These are phyloP conservation scores for Leptopilina drosophilae DNA, from an alignment of 2,888 invertebrate species.

Conservation along the genomic window DNA sequence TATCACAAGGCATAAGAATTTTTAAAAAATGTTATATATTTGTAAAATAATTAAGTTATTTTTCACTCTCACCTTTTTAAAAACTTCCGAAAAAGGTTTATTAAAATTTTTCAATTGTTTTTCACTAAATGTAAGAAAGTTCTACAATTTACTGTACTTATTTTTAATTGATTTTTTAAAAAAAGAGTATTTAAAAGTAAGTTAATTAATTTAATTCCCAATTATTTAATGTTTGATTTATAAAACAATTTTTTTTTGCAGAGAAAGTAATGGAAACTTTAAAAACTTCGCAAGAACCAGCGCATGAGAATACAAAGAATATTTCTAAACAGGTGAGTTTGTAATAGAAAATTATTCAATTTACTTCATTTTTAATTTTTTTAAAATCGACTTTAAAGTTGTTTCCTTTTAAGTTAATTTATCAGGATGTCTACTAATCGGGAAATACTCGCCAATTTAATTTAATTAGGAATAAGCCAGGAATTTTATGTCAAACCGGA, in stretches of 20 bases:
- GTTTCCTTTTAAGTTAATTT: not conserved
- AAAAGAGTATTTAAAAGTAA: not conserved
- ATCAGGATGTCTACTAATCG: no score
- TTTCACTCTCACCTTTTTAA: no score
- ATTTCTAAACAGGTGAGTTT: constrained; percentile 1
- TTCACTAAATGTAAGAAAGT: no score
- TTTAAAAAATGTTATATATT: no score
- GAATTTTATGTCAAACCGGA: no score
- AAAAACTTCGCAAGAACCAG: not conserved
- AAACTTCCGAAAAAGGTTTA: no score
- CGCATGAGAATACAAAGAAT: not conserved
- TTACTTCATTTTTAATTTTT: not conserved
- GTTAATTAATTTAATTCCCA: not conserved
- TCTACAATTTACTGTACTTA: not conserved
- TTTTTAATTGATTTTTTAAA: not conserved
- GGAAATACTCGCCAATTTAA: no score
- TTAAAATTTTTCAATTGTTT: no score
- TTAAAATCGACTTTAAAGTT: constrained; percentile 2
- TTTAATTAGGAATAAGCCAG: no score
- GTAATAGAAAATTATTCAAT: not conserved
- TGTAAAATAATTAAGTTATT: no score
- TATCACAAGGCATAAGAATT: no score
- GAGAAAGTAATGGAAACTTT: constrained; percentile 11
- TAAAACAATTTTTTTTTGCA: not conserved
- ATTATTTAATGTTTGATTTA: not conserved